Conservation (phyloP, 2,113 vertebrate species). For the Clarias batrachus region DNA sequence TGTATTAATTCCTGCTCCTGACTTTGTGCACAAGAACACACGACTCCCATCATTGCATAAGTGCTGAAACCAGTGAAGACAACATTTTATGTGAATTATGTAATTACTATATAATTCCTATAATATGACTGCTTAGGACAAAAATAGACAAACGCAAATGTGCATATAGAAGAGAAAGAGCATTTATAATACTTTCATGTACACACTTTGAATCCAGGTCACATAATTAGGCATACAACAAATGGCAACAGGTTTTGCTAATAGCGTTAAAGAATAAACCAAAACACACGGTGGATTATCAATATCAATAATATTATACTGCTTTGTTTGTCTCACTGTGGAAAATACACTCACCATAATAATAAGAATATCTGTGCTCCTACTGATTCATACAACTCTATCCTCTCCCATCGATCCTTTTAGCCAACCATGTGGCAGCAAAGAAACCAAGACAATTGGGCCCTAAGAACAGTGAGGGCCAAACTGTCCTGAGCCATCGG, state of each 20-base stretch:
- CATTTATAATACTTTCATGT: not conserved
- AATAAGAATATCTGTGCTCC: not conserved
- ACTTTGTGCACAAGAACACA: slow-evolving; percentile 37
- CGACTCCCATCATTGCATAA: not conserved
- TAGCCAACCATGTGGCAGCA: not conserved
- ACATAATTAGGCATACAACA: not conserved
- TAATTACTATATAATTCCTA: not conserved
- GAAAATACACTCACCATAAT: not conserved
- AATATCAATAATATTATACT: not conserved
- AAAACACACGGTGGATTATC: not conserved
- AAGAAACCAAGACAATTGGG: no score
- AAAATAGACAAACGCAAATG: slow-evolving; percentile 22
- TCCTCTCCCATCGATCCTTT: not conserved
- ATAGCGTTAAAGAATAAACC: not conserved
- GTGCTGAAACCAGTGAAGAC: not conserved
- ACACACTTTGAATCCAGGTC: not conserved
- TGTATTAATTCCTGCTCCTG: slow-evolving; percentile 10
- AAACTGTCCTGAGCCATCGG: no score
- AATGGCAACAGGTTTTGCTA: not conserved
- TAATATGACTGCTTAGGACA: slow-evolving; percentile 34
- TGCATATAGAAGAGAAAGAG: not conserved
- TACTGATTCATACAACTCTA: not conserved
- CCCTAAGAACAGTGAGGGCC: no score
- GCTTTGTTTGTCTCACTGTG: not conserved
- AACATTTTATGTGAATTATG: not conserved